These are phyloP conservation scores for Acromyrmex charruanus DNA, from an alignment of 1,140 invertebrate species.

Conservation along the genomic window DNA sequence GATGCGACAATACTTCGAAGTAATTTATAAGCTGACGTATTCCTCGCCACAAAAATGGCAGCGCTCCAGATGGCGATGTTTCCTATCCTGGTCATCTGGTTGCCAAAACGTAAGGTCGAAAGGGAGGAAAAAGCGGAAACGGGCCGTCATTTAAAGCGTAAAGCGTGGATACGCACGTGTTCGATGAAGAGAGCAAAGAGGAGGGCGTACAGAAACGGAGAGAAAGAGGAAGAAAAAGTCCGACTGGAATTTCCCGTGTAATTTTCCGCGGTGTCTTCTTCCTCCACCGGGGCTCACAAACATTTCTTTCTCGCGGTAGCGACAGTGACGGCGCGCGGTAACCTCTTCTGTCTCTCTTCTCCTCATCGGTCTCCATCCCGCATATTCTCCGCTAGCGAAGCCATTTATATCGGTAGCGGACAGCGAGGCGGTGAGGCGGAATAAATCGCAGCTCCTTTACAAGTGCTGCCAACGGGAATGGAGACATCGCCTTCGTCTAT, in stretches of 20 bases:
- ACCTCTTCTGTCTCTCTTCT: conserved; percentile 27
- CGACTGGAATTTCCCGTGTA: conserved; percentile 53
- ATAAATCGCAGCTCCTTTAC: conserved; percentile 85
- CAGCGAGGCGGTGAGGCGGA: conserved; percentile 84
- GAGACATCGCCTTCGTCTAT: conserved; percentile 86
- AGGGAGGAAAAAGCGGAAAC: conserved; percentile 47
- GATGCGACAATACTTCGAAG: conserved; percentile 43
- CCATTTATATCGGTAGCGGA: conserved; percentile 82
- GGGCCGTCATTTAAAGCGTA: conserved; percentile 58
- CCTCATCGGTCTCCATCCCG: conserved; percentile 11
- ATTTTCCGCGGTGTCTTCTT: conserved; percentile 35
- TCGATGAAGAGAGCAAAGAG: conserved; percentile 38
- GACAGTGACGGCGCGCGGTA: background rate
- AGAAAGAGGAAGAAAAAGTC: background rate
- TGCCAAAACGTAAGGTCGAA: conserved; percentile 45
- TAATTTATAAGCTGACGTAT: conserved; percentile 65
- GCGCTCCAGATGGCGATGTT: conserved; percentile 67
- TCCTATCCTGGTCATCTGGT: conserved; percentile 54
- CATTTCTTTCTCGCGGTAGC: conserved; percentile 38
- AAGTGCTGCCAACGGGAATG: conserved; percentile 85
- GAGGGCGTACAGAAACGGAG: background rate
- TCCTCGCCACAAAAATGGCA: conserved; percentile 67
- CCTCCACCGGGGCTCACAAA: conserved; percentile 10
- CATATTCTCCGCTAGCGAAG: conserved; percentile 67
- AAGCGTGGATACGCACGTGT: conserved; percentile 30